Evolutionary conservation across 1,140 invertebrate species (phyloP).

Genomic region (Coelopa frigida): DNA sequence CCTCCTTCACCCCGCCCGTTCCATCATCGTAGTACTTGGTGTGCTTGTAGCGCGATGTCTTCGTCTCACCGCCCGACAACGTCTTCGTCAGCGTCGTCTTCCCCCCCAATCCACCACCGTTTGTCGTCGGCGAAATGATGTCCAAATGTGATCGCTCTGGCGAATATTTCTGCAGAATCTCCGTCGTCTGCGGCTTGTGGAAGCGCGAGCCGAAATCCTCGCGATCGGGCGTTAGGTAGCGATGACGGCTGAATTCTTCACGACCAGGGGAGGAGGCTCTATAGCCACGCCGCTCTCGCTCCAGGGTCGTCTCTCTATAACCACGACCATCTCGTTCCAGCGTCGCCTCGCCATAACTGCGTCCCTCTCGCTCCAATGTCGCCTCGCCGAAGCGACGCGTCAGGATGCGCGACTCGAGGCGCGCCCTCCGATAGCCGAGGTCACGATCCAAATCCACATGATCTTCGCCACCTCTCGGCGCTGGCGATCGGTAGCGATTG

Average conservation of each 20-base stretch:
- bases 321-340: conserved; percentile 11
- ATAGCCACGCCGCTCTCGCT: conserved; percentile 7
- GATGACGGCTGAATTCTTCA: conserved; percentile 6
- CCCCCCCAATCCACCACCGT: too few species aligned
- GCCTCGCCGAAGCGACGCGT: conserved; percentile 36
- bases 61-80: conserved; percentile 26
- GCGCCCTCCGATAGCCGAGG: conserved; percentile 63
- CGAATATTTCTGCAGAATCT: conserved; percentile 25
- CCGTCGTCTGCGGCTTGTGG: conserved; percentile 17
- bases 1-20: conserved; percentile 46
- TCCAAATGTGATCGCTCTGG: conserved; percentile 24
- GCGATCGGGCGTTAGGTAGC: conserved; percentile 20
- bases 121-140: conserved; percentile 15
- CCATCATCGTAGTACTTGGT: conserved; percentile 44
- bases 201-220: conserved; percentile 21
- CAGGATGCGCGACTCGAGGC: conserved; percentile 60
- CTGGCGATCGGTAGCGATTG: conserved; percentile 40
- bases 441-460: conserved; percentile 53
- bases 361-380: conserved; percentile 22
- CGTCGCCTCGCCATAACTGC: background rate
- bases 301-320: conserved; percentile 8
- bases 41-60: conserved; percentile 35
- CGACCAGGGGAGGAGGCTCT: background rate
- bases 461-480: conserved; percentile 53
- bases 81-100: conserved; percentile 1